These are phyloP conservation scores for Ectobius pallidus DNA, from an alignment of 2,888 invertebrate genomes.

Conservation along the genomic window DNA sequence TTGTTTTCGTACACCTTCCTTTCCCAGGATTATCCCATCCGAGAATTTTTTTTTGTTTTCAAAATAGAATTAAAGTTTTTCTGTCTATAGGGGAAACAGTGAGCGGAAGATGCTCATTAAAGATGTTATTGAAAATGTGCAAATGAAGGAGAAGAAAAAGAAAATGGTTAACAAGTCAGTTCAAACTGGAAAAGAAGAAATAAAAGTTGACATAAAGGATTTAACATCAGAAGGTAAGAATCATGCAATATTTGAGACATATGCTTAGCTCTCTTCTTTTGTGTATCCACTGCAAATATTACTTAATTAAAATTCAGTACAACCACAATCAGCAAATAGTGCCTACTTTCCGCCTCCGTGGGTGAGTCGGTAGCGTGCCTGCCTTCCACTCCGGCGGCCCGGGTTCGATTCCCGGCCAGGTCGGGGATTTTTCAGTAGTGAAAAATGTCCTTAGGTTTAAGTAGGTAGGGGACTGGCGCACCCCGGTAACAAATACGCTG, in stretches of 20 bases:
- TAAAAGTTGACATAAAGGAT: slow-evolving; percentile 68
- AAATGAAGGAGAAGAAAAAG: slow-evolving; percentile 50
- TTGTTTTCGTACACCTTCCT: too few relatives aligned
- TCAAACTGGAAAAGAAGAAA: slow-evolving; percentile 32
- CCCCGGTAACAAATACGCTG: neutral
- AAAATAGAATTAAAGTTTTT: neutral
- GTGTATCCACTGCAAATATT: neutral
- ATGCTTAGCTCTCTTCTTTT: neutral
- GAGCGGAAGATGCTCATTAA: slow-evolving; percentile 10
- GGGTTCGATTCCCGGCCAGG: too few relatives aligned
- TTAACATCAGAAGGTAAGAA: slow-evolving; percentile 65
- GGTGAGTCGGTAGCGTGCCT: too few relatives aligned
- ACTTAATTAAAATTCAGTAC: neutral
- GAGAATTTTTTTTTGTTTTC: too few relatives aligned
- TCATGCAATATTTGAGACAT: slow-evolving; percentile 10
- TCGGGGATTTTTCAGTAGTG: neutral
- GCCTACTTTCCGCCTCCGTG: too few relatives aligned
- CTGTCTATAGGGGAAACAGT: neutral
- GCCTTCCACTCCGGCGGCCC: too few relatives aligned
- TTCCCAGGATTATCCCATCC: too few relatives aligned
- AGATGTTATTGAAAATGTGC: neutral
- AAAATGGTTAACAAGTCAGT: slow-evolving; percentile 47
- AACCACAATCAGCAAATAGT: too few relatives aligned
- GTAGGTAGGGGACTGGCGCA: neutral
- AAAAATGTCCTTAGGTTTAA: neutral